A percentile compares a stretch with the other conserved stretches of the same genome.
Conservation (phyloP, 2,888 invertebrate genomes). For the Ellobium chinense region DNA sequence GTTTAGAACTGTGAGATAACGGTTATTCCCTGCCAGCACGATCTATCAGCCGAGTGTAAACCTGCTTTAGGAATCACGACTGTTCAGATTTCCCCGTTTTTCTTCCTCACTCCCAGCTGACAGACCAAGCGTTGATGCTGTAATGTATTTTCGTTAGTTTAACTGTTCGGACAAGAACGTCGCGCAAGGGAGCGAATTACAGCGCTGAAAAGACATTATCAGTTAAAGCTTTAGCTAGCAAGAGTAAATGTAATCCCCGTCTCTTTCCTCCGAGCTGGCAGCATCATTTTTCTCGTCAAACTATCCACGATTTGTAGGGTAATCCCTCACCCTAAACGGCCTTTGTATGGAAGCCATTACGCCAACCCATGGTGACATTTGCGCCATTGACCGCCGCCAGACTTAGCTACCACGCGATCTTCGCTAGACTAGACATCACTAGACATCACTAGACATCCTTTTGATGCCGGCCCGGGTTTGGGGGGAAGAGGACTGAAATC, state of each 20-base stretch:
- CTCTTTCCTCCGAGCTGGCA: not conserved
- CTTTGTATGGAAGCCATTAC: constrained; percentile 33
- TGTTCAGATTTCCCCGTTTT: not conserved
- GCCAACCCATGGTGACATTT: constrained; percentile 14
- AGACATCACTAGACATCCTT: too few relatives aligned
- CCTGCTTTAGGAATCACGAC: not conserved
- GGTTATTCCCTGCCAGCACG: too few relatives aligned
- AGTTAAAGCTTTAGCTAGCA: constrained; percentile 23
- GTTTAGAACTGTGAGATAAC: too few relatives aligned
- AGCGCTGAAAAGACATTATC: constrained; percentile 4
- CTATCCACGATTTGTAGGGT: constrained; percentile 15
- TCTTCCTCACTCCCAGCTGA: not conserved
- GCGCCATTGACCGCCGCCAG: constrained; percentile 21
- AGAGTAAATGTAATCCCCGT: constrained; percentile 11
- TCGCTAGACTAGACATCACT: constrained; percentile 27
- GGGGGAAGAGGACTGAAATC: not conserved
- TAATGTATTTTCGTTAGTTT: constrained; percentile 33
- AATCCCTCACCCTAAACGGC: constrained; percentile 31
- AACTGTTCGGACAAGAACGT: not conserved
- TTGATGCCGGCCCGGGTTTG: constrained; percentile 14
- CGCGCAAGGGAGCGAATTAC: not conserved
- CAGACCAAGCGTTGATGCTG: not conserved
- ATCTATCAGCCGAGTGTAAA: not conserved
- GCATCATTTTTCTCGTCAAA: constrained; percentile 11
- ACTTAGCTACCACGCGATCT: not conserved